A percentile compares a stretch with the other conserved stretches of the same genome.
phyloP scores from a whole-genome alignment of 2,113 vertebrate genomes.

The Eulacestoma nigropectus region DNA sequence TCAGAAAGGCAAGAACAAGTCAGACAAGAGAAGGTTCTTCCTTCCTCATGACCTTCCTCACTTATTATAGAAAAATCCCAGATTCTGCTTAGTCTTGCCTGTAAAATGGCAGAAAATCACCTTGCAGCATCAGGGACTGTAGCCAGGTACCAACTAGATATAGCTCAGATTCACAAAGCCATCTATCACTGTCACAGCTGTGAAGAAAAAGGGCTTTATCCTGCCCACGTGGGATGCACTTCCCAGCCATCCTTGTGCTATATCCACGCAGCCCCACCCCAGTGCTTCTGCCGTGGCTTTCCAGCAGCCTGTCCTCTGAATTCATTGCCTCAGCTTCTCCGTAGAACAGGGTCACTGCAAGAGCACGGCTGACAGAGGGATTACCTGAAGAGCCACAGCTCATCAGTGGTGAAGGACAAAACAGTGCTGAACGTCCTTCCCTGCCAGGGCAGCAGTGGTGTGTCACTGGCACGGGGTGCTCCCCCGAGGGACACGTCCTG shows the following conservation, averaged over 20 bases:
- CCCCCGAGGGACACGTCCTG: background rate
- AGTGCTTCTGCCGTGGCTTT: background rate
- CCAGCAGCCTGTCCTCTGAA: conserved; percentile 16
- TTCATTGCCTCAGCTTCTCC: conserved; percentile 39
- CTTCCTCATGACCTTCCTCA: background rate
- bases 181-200: conserved; percentile 35
- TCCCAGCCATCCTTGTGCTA: background rate
- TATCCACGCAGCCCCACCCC: background rate
- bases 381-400: background rate
- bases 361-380: background rate
- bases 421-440: background rate
- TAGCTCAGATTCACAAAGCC: conserved; percentile 10
- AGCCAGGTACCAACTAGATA: conserved; percentile 45
- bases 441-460: background rate
- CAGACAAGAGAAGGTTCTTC: background rate
- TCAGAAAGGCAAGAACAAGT: background rate
- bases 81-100: background rate
- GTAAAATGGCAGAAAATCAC: conserved; percentile 45
- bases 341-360: background rate
- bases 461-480: background rate
- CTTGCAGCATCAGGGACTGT: conserved; percentile 41
- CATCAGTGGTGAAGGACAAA: background rate
- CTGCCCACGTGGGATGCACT: background rate
- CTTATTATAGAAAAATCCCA: background rate
- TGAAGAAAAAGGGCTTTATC: conserved; percentile 17